These are phyloP conservation scores for Dyspetes luteomarginatus DNA, from an alignment of 2,888 invertebrate genomes.

Conservation along the genomic window DNA sequence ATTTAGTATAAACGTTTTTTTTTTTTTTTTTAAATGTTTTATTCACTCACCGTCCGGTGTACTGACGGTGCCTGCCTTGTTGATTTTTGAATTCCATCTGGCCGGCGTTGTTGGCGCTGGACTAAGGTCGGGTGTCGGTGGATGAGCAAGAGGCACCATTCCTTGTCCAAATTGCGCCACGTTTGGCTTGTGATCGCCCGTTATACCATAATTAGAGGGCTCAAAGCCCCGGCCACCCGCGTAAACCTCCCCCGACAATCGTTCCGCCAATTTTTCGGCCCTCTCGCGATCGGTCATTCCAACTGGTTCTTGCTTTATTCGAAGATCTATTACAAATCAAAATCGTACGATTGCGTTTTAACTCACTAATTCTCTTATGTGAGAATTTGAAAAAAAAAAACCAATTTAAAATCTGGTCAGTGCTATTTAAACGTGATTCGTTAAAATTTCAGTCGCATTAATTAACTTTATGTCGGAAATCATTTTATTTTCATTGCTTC, in stretches of 20 bases:
- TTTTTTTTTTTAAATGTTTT: neutral
- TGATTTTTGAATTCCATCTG: conserved; percentile 86
- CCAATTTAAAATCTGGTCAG: no score
- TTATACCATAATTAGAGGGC: conserved; percentile 79
- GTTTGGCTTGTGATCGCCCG: conserved; percentile 73
- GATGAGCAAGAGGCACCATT: conserved; percentile 83
- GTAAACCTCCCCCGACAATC: conserved; percentile 79
- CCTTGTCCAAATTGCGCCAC: conserved; percentile 76
- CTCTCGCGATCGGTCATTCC: conserved; percentile 83
- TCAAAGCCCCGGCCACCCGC: conserved; percentile 80
- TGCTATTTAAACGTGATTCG: no score
- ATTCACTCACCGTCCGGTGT: conserved; percentile 91
- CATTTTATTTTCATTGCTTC: no score
- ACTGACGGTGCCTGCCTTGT: conserved; percentile 91
- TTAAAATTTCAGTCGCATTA: no score
- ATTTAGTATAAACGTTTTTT: no score
- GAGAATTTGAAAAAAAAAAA: no score
- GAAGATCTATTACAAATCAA: conserved; percentile 75
- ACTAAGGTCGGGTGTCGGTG: conserved; percentile 84
- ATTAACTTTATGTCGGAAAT: no score
- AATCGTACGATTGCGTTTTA: neutral
- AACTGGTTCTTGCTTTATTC: conserved; percentile 86
- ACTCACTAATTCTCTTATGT: neutral
- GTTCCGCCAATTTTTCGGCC: conserved; percentile 80
- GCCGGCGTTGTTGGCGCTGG: conserved; percentile 82